Percentiles rank a stretch among this genome's conserved stretches.
phyloP scores from a whole-genome alignment of 2,113 vertebrate genomes.

The Macaca nemestrina region DNA sequence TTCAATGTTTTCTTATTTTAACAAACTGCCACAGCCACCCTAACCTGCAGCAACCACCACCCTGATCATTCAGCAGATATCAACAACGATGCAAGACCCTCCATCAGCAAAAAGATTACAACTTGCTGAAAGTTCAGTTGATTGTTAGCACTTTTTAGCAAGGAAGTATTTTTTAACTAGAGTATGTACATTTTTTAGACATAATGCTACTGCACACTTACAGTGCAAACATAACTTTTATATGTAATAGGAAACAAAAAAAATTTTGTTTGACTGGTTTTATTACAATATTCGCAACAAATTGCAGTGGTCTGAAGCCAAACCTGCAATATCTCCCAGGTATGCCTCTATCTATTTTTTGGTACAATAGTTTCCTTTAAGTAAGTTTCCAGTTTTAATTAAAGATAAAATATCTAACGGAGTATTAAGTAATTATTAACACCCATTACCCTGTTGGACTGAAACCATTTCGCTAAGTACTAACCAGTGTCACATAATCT shows the following conservation, averaged over 20 bases:
- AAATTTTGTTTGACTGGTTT: not conserved
- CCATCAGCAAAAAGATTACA: not conserved
- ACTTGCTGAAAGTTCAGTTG: not conserved
- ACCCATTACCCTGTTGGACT: conserved; percentile 3
- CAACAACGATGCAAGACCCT: not conserved
- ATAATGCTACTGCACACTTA: not conserved
- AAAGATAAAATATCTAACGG: not conserved
- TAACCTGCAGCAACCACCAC: not conserved
- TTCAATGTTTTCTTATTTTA: not conserved
- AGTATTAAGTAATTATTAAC: not conserved
- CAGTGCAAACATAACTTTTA: not conserved
- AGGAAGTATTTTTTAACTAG: not conserved
- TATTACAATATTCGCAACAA: not conserved
- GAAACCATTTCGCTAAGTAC: conserved; percentile 32
- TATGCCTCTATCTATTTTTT: not conserved
- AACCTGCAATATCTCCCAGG: not conserved
- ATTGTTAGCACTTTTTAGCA: not conserved
- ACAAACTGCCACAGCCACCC: not conserved
- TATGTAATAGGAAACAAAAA: not conserved
- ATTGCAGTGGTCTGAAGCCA: not conserved
- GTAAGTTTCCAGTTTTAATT: conserved; percentile 1
- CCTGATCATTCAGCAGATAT: not conserved
- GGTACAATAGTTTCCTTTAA: conserved; percentile 37
- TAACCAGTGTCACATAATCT: conserved; percentile 12
- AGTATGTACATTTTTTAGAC: not conserved